Conservation (phyloP, 2,113 vertebrate genomes). For the Dasypus novemcinctus region DNA sequence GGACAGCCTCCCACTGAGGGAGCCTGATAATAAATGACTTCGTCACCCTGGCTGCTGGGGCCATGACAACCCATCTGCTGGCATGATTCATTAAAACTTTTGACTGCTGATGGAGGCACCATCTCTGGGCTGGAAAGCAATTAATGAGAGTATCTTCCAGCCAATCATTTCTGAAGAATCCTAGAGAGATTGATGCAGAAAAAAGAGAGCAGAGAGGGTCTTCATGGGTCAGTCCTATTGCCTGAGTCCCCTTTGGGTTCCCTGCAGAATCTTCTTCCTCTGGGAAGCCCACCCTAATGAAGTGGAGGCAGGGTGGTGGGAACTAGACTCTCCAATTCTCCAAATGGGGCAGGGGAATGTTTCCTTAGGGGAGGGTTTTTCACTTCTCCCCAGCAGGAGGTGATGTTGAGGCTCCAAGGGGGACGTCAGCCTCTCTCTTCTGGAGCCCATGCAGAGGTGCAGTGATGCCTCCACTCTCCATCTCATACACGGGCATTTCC, state of each 20-base stretch:
- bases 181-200: background rate
- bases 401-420: background rate
- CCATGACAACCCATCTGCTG: constrained; percentile 81
- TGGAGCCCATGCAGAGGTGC: background rate
- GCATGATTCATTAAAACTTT: constrained; percentile 84
- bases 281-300: background rate
- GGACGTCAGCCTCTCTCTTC: background rate
- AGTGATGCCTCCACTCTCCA: background rate
- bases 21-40: constrained; percentile 84
- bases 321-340: background rate
- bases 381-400: background rate
- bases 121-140: constrained; percentile 75
- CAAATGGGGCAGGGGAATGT: background rate
- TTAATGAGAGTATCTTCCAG: constrained; percentile 76
- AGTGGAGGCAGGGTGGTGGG: background rate
- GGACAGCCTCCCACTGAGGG: constrained; percentile 47
- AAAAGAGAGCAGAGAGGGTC: background rate
- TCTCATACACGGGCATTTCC: background rate
- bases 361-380: background rate
- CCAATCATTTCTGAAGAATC: constrained; percentile 23
- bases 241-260: background rate
- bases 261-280: background rate
- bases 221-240: background rate
- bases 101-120: constrained; percentile 70
- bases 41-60: constrained; percentile 79